Percentiles rank a stretch among this genome's conserved stretches.
Conservation (phyloP, 2,797 vertebrate species). For the Tokudaia tokunoshimensis region DNA sequence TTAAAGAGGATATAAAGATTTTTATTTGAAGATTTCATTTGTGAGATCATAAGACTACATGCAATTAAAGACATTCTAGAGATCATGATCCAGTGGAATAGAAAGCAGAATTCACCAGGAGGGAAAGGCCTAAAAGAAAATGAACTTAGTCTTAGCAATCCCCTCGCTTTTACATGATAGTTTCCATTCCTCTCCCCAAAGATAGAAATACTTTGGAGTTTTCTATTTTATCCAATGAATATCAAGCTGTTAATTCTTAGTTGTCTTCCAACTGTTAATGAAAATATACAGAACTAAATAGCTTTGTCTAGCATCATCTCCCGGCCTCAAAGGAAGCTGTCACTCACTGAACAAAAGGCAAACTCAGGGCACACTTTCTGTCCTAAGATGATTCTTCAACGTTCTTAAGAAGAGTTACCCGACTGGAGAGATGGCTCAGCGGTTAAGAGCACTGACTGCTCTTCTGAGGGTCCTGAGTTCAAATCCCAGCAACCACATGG, state of each 20-base stretch:
- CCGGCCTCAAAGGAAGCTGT: neutral
- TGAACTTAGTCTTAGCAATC: neutral
- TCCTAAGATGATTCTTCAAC: conserved; percentile 19
- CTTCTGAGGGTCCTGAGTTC: too few species aligned
- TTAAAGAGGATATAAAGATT: neutral
- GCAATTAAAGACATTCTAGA: neutral
- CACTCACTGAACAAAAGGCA: neutral
- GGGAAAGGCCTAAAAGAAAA: neutral
- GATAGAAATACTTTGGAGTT: neutral
- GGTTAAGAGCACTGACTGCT: too few species aligned
- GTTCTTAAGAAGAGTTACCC: neutral
- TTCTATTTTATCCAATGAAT: neutral
- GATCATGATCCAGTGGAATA: neutral
- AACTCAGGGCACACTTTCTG: neutral
- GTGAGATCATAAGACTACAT: neutral
- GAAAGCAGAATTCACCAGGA: neutral
- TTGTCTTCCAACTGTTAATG: neutral
- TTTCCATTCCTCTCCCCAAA: neutral
- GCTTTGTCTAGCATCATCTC: neutral
- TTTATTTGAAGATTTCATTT: neutral
- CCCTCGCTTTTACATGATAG: neutral
- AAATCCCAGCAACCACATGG: too few species aligned
- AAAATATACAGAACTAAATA: neutral
- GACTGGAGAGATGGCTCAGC: too few species aligned
- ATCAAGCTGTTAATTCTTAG: neutral